Conservation (phyloP, 2,797 vertebrate genomes). For the Platalea minor region DNA sequence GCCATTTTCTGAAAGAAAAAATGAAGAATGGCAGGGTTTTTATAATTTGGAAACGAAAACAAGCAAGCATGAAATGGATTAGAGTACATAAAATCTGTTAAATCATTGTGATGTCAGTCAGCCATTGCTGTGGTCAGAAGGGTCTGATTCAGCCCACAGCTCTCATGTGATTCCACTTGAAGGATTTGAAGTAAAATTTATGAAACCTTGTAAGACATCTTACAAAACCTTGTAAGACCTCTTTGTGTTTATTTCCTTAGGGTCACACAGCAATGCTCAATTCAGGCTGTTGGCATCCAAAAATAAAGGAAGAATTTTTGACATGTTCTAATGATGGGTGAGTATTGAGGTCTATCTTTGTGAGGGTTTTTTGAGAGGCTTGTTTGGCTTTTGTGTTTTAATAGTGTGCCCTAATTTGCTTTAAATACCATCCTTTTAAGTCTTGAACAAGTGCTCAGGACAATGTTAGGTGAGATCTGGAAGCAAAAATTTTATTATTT, state of each 20-base stretch:
- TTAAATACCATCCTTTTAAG: neutral
- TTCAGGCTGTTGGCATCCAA: slow-evolving; percentile 95
- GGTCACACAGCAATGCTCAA: slow-evolving; percentile 99
- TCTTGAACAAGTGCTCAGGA: neutral
- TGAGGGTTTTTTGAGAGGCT: neutral
- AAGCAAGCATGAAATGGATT: neutral
- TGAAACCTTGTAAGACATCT: neutral
- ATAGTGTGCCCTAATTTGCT: neutral
- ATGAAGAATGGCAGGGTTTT: neutral
- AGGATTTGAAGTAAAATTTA: neutral
- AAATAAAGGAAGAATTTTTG: slow-evolving; percentile 97
- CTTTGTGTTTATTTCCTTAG: slow-evolving; percentile 70
- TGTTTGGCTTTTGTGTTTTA: neutral
- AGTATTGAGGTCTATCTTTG: slow-evolving; percentile 58
- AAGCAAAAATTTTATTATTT: neutral
- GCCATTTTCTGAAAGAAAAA: neutral
- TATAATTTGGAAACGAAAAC: neutral
- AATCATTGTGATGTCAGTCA: neutral
- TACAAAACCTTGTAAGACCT: neutral
- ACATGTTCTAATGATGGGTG: slow-evolving; percentile 98
- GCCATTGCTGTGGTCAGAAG: neutral
- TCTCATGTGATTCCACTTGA: neutral
- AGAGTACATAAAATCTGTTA: neutral
- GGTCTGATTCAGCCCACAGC: neutral
- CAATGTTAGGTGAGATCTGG: neutral